Percentiles rank a stretch among this genome's conserved stretches.
Evolutionary conservation across 64 coral and sea anemone genomes (phyloP).

Genomic region (Dendrophyllia cribrosa): DNA sequence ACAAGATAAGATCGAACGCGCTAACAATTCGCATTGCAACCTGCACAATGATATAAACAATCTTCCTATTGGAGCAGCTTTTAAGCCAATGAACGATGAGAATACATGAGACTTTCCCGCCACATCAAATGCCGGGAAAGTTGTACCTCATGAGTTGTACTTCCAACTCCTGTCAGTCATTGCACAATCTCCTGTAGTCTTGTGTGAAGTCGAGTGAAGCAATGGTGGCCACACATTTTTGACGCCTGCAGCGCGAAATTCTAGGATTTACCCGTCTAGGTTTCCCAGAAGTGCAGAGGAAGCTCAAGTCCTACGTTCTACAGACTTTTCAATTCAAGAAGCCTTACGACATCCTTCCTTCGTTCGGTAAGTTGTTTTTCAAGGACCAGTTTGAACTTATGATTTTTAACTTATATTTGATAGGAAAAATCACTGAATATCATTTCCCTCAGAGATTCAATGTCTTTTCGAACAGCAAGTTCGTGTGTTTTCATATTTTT

Average conservation of each 20-base stretch:
- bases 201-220: constrained; percentile 8
- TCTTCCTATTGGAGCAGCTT: constrained; percentile 39
- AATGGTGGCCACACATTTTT: constrained; percentile 13
- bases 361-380: constrained; percentile 7
- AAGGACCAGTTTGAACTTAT: background rate
- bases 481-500: constrained; percentile 24
- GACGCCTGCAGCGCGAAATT: background rate
- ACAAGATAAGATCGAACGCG: no score
- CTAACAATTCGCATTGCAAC: background rate
- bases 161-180: constrained; percentile 20
- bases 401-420: background rate
- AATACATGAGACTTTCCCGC: constrained; percentile 38
- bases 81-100: constrained; percentile 43
- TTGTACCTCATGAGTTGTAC: constrained; percentile 33
- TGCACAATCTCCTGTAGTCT: background rate
- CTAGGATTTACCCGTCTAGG: constrained; percentile 5
- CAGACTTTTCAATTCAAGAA: constrained; percentile 1
- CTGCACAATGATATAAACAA: constrained; percentile 19
- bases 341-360: constrained; percentile 4
- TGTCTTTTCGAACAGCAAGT: constrained; percentile 4
- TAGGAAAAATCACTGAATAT: constrained; percentile 1
- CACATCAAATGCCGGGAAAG: constrained; percentile 44
- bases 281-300: constrained; percentile 17
- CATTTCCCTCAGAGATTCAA: background rate
- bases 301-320: constrained; percentile 9